These are phyloP conservation scores for Pavo muticus DNA, from an alignment of 2,113 vertebrate species.

Conservation along the genomic window DNA sequence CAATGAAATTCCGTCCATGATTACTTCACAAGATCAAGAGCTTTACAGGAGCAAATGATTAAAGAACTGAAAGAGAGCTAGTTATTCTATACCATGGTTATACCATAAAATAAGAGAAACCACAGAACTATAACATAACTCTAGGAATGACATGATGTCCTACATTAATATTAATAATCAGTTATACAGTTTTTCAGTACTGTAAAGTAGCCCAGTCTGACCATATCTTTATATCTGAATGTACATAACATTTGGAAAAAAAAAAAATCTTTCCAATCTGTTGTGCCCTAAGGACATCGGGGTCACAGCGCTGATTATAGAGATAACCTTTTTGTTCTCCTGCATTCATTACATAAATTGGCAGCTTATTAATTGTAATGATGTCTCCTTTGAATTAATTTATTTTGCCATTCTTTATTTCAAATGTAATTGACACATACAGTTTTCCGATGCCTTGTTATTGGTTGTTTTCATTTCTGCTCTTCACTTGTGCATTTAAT, in stretches of 20 bases:
- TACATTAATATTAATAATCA: conserved; percentile 19
- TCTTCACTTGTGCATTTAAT: neutral
- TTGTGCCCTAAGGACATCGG: conserved; percentile 22
- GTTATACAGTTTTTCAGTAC: neutral
- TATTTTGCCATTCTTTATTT: conserved; percentile 65
- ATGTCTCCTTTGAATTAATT: conserved; percentile 64
- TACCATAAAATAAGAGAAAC: neutral
- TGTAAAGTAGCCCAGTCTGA: neutral
- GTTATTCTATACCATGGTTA: neutral
- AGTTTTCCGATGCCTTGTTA: neutral
- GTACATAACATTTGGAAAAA: neutral
- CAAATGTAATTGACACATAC: conserved; percentile 23
- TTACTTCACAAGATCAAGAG: neutral
- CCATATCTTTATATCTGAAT: conserved; percentile 24
- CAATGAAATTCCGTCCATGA: conserved; percentile 14
- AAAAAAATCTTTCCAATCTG: neutral
- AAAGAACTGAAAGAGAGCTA: neutral
- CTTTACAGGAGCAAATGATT: neutral
- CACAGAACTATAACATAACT: conserved; percentile 8
- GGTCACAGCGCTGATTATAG: conserved; percentile 30
- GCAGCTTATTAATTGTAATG: conserved; percentile 58
- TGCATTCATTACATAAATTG: conserved; percentile 27
- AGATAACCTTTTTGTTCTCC: conserved; percentile 50
- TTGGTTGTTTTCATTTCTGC: neutral
- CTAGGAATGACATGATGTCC: neutral